Conservation (phyloP, 2,888 invertebrate species). For the Hemicrepidius hirtus region DNA sequence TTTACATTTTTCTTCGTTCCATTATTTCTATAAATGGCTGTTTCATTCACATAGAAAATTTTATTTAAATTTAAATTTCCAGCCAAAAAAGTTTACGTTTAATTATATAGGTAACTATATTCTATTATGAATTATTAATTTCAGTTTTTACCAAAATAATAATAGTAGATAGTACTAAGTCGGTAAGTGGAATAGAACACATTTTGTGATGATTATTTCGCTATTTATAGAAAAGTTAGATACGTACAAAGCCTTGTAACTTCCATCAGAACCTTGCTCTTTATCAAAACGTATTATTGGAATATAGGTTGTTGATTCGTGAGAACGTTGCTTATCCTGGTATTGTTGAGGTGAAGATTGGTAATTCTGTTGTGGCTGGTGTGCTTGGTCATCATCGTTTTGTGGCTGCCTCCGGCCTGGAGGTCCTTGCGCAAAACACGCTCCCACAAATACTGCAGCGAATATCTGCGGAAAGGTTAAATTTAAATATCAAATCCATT, state of each 20-base stretch:
- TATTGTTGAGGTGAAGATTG: constrained; percentile 60
- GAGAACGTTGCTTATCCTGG: constrained; percentile 71
- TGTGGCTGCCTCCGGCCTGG: constrained; percentile 59
- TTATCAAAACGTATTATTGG: constrained; percentile 89
- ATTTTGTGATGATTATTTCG: too few relatives aligned
- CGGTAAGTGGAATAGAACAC: too few relatives aligned
- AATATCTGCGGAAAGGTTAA: constrained; percentile 45
- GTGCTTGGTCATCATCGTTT: constrained; percentile 58
- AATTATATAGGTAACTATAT: too few relatives aligned
- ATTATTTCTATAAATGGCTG: too few relatives aligned
- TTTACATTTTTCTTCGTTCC: too few relatives aligned
- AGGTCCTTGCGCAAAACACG: constrained; percentile 54
- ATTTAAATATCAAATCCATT: constrained; percentile 21
- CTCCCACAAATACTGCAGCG: constrained; percentile 50
- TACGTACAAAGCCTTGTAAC: constrained; percentile 86
- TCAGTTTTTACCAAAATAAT: background rate
- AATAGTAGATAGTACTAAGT: too few relatives aligned
- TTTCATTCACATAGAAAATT: too few relatives aligned
- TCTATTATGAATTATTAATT: background rate
- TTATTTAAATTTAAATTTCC: too few relatives aligned
- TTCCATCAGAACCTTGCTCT: constrained; percentile 88
- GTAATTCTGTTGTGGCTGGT: constrained; percentile 57
- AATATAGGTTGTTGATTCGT: constrained; percentile 82
- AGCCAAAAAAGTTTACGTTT: too few relatives aligned
- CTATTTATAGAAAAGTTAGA: background rate